Evolutionary conservation across 2,888 invertebrate species (phyloP).

Genomic region (Saturnia pavonia): DNA sequence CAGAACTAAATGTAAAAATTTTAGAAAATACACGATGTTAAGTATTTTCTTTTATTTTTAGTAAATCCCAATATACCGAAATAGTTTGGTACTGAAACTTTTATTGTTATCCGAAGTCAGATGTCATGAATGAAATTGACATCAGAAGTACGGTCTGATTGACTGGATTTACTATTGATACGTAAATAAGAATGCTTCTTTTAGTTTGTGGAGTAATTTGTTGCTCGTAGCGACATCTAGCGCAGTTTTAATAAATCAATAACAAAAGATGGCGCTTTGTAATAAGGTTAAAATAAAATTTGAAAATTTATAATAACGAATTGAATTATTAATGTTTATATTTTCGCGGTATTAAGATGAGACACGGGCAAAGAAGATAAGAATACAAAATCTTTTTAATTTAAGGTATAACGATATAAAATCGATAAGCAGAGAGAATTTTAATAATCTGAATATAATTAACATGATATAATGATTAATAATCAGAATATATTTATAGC

Average conservation of each 20-base stretch:
- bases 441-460: no score
- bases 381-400: background rate
- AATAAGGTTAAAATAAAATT: background rate
- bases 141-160: slow-evolving; percentile 4
- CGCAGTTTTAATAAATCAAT: background rate
- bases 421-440: no score
- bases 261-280: background rate
- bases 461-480: no score
- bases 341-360: background rate
- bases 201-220: background rate
- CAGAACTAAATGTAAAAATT: no score
- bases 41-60: background rate
- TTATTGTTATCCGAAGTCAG: background rate
- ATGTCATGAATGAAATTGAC: slow-evolving; percentile 10
- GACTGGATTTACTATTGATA: background rate
- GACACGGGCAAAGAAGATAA: background rate
- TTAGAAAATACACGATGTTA: no score
- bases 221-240: background rate
- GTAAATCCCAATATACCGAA: background rate
- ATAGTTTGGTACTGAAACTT: background rate
- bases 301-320: background rate
- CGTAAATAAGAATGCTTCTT: background rate
- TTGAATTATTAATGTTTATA: background rate
- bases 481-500: no score
- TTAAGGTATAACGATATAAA: no score